Conservation (phyloP, 2,113 vertebrate species). For the Lota lota region DNA sequence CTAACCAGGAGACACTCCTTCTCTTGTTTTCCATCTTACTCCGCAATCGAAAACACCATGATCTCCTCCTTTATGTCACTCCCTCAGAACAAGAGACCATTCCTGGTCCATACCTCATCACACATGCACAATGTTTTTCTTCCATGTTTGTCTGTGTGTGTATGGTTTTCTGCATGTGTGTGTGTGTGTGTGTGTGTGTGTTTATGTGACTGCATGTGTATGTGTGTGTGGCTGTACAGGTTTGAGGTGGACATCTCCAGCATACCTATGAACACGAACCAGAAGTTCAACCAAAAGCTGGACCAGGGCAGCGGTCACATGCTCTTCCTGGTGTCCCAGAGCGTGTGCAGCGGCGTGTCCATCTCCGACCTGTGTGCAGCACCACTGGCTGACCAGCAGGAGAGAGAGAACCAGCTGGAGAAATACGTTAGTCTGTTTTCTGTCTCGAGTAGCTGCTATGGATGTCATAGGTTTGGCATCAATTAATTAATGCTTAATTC, state of each 20-base stretch:
- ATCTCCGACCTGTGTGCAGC: conserved; percentile 84
- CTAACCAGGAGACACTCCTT: too few species aligned
- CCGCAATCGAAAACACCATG: background rate
- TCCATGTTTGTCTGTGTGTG: background rate
- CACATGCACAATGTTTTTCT: too few species aligned
- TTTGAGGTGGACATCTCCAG: conserved; percentile 77
- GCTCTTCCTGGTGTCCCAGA: conserved; percentile 77
- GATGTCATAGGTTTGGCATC: too few species aligned
- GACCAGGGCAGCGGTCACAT: conserved; percentile 64
- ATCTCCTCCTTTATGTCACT: background rate
- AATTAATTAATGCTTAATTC: too few species aligned
- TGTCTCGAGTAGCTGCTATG: too few species aligned
- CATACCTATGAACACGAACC: conserved; percentile 69
- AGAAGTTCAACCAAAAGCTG: conserved; percentile 71
- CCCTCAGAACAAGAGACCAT: too few species aligned
- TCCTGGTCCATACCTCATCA: too few species aligned
- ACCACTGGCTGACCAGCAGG: conserved; percentile 80
- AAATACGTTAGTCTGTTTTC: conserved; percentile 79
- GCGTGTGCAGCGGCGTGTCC: conserved; percentile 78
- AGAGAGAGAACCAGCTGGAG: conserved; percentile 75
- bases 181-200: background rate
- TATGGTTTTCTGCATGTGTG: background rate
- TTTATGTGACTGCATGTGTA: conserved; percentile 6
- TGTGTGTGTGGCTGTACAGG: conserved; percentile 62
- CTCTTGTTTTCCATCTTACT: too few species aligned